Evolutionary conservation across 2,797 vertebrate genomes (phyloP), one percentile per base, ranked within the genome.

Genomic region (Denticeps clupeoides): DNA sequence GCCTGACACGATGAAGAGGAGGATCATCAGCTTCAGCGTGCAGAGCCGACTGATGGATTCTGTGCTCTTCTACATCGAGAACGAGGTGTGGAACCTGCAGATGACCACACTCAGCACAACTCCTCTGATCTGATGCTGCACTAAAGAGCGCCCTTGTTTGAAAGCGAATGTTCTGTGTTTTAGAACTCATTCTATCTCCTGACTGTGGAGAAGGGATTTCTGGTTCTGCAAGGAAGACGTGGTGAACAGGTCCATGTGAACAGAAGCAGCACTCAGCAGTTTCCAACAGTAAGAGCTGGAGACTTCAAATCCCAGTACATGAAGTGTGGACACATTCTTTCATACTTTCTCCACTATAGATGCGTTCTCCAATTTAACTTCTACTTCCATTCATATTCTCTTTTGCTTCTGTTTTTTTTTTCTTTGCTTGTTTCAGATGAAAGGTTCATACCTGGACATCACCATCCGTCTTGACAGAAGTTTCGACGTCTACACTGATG

Each of bases 21-120:
- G 23, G 47, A 7, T 41, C 5, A 53, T 75, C 50, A 69, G 22
- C 41, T 72, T 78, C 32, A 45, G 29, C 45, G 68, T 51, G 7
- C 52, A 33, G 26, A 79, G 67, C 56, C 52, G 19, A 47, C 64
- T 73, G 56, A 56, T 59, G 9, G 60, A 74, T 7, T 62, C 63
- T 7, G 31, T 79, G 31, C 24, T 79, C 3, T 70, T 79, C 53
- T 73, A 62, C 57, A 69, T 72, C 3, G 70, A 54, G 25, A 63
- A 68, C 37, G 41, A 80, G 56, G 76, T 79, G n/a, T n/a, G n/a
- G n/a, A n/a, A n/a, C n/a, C n/a, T n/a, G n/a, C n/a, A n/a, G n/a
- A n/a, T n/a, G n/a, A n/a, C n/a, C n/a, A n/a, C n/a, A n/a, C n/a
- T n/a, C n/a, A n/a, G n/a, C n/a, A n/a, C n/a, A n/a, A n/a, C n/a